Evolutionary conservation across 2,888 invertebrate species (phyloP).

Genomic region (Microctonus hyperodae): DNA sequence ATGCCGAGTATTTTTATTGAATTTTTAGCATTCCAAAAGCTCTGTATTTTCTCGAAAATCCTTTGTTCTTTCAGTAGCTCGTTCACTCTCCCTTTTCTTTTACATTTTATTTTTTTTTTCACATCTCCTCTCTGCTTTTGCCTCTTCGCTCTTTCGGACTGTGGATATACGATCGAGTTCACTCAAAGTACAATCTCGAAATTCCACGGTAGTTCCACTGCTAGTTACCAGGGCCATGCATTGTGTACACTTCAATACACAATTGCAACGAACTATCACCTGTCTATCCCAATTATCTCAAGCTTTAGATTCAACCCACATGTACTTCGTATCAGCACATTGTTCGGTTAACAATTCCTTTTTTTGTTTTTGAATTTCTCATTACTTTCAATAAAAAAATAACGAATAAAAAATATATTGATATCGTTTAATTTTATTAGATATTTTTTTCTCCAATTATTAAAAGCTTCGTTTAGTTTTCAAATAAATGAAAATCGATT

Average conservation of each 20-base stretch:
- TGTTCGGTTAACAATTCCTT: not conserved
- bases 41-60: not conserved
- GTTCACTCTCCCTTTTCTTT: too few species aligned
- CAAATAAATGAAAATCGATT: too few species aligned
- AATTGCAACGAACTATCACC: conserved; percentile 9
- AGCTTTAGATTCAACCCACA: not conserved
- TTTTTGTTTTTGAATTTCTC: not conserved
- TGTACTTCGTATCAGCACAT: not conserved
- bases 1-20: not conserved
- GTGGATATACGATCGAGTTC: not conserved
- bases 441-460: too few species aligned
- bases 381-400: not conserved
- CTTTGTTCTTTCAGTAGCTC: not conserved
- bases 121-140: not conserved
- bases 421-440: not conserved
- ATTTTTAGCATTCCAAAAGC: not conserved
- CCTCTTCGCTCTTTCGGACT: not conserved
- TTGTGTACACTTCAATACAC: not conserved
- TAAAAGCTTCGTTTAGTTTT: too few species aligned
- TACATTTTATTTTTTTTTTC: not conserved
- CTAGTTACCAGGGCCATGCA: not conserved
- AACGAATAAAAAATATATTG: not conserved
- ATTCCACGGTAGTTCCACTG: not conserved
- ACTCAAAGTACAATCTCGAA: conserved; percentile 4
- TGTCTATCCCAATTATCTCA: conserved; percentile 10